Percentiles rank a stretch among this genome's conserved stretches.
Evolutionary conservation across 2,888 invertebrate species (phyloP).

Genomic region (Emmelina monodactyla): DNA sequence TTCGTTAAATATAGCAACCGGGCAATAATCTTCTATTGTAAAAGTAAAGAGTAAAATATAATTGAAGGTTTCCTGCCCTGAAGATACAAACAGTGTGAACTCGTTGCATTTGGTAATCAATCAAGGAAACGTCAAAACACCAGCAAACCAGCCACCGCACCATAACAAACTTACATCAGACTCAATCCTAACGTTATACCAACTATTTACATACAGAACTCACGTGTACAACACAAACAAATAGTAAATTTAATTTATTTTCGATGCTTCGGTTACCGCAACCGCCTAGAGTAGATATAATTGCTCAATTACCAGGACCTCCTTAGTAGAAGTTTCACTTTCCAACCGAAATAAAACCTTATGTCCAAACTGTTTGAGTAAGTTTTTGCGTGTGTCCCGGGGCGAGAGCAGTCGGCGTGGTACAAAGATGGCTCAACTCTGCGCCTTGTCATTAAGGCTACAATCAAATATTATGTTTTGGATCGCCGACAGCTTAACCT

Average conservation of each 20-base stretch:
- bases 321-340: slow-evolving; percentile 45
- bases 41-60: too few relatives aligned
- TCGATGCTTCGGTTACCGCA: slow-evolving; percentile 58
- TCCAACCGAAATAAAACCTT: slow-evolving; percentile 38
- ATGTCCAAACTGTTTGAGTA: slow-evolving; percentile 35
- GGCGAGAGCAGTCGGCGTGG: slow-evolving; percentile 45
- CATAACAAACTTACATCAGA: too few relatives aligned
- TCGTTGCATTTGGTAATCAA: too few relatives aligned
- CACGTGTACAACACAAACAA: slow-evolving; percentile 48
- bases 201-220: too few relatives aligned
- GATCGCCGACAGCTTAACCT: slow-evolving; percentile 63
- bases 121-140: too few relatives aligned
- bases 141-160: too few relatives aligned
- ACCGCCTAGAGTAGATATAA: slow-evolving; percentile 60
- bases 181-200: too few relatives aligned
- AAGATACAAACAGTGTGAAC: too few relatives aligned
- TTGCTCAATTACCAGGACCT: slow-evolving; percentile 66
- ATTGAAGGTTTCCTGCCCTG: too few relatives aligned
- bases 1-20: too few relatives aligned
- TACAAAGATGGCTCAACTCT: slow-evolving; percentile 51
- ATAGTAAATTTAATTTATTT: slow-evolving; percentile 56
- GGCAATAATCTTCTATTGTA: too few relatives aligned
- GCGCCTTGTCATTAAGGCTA: slow-evolving; percentile 63
- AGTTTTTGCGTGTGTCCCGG: slow-evolving; percentile 36
- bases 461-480: slow-evolving; percentile 65